phyloP scores from a whole-genome alignment of 2,797 vertebrate species.

The Crenichthys baileyi region DNA sequence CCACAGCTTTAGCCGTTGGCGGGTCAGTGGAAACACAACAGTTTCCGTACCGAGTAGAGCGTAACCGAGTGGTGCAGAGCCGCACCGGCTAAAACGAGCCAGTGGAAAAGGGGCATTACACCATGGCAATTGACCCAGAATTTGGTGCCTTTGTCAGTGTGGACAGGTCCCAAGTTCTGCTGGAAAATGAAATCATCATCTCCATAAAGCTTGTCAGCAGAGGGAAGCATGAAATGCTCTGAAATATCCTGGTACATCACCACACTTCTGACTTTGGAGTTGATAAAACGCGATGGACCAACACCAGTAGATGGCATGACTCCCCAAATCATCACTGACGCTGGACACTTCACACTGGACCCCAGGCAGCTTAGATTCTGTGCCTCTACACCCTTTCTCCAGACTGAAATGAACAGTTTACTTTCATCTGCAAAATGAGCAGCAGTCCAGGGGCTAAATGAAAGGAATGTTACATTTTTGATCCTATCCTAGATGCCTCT shows the following conservation, averaged over 20 bases:
- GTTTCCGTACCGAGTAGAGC: too few relatives aligned
- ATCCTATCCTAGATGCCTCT: neutral
- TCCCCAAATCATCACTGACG: neutral
- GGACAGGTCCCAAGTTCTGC: neutral
- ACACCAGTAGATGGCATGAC: neutral
- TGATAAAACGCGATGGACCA: neutral
- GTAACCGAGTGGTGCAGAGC: too few relatives aligned
- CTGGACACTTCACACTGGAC: neutral
- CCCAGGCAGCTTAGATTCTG: too few relatives aligned
- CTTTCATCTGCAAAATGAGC: neutral
- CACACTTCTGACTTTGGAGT: neutral
- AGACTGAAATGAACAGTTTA: neutral
- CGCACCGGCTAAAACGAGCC: neutral
- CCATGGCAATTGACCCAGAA: too few relatives aligned
- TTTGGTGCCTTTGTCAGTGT: too few relatives aligned
- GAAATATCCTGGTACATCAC: neutral
- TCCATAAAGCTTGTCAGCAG: neutral
- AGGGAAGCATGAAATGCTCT: neutral
- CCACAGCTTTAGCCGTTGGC: too few relatives aligned
- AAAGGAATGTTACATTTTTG: too few relatives aligned
- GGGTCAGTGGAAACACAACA: too few relatives aligned
- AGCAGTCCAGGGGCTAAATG: too few relatives aligned
- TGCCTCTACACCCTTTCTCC: neutral
- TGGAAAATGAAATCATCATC: neutral
- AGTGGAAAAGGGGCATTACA: neutral